Base-by-base conservation (phyloP, 2,888 invertebrate species). In the Drosophila atripex region DNA sequence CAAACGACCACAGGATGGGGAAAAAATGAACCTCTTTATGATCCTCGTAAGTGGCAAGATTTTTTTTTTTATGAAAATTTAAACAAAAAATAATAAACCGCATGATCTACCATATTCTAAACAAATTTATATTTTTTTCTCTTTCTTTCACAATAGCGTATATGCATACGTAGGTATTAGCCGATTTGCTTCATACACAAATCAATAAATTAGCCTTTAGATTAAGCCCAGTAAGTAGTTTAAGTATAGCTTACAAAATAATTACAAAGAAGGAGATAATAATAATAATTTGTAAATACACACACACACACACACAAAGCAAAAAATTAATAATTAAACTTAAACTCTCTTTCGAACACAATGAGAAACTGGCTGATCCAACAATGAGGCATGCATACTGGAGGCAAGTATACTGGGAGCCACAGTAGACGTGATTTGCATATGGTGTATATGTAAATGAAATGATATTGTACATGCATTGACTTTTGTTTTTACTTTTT, bases 401-500 rank as follows among this genome's bases (percentile, higher is more conserved):
- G 73, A 52, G 65, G 71, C 50, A 71, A 78, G 59, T 65, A 23
- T 68, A 69, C 74, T 74, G 57, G 46, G 21, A 23, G 21, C 71
- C 84, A 74, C 70, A 77, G 65, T 74, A 80, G 74, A 79, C 86
- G 86, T 83, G 68, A 75, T 80, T 75, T 78, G 73, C 73, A 70
- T 79, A 70, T n/a, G n/a, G 66, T 66, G 64, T 63, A 52, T 72
- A 46, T 45, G 71, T 65, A 59, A 32, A 41, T 65, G 51, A 57
- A 47, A 63, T 72, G 73, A 50, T 49, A 71, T 41, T 39, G 39
- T 66, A 65, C 68, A 65, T 66, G 64, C 68, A 39, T 53, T 65
- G 68, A 53, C 54, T 68, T 53, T 65, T 68, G 32, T 53, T 53
- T 66, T 39, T 45, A 41, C 16, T 43, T 53, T 11, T 25, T 56